Percentiles rank a stretch among this genome's conserved stretches.
Evolutionary conservation across 2,888 invertebrate species (phyloP).

Genomic region (Brenthis daphne): DNA sequence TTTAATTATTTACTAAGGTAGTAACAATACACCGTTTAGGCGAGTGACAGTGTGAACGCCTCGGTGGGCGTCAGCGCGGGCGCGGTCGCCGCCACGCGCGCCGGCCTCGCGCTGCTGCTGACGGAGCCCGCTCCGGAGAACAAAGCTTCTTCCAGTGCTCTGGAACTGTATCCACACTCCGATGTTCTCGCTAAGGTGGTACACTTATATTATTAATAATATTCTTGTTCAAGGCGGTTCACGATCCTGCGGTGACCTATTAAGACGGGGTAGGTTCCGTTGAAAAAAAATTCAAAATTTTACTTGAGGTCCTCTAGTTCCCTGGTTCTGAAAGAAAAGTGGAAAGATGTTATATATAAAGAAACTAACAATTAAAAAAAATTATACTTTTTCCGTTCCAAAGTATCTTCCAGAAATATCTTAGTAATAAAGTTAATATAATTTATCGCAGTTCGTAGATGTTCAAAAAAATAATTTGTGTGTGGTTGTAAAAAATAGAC

Average conservation of each 20-base stretch:
- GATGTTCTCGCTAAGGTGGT: conserved; percentile 51
- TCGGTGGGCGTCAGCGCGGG: conserved; percentile 36
- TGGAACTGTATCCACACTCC: conserved; percentile 57
- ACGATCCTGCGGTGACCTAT: no score
- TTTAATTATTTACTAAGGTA: no score
- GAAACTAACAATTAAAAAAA: no score
- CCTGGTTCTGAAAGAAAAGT: no score
- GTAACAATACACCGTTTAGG: conserved; percentile 40
- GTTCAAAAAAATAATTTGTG: background rate
- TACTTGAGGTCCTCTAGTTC: no score
- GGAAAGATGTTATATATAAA: no score
- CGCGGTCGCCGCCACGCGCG: conserved; percentile 41
- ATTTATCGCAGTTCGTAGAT: background rate
- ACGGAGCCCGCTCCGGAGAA: conserved; percentile 44
- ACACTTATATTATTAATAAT: no score
- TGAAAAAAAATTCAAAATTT: no score
- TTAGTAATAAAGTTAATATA: background rate
- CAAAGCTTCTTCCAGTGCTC: conserved; percentile 49
- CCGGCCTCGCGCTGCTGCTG: conserved; percentile 40
- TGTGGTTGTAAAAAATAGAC: conserved; percentile 46
- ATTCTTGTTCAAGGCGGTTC: no score
- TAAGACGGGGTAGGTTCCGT: no score
- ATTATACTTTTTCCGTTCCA: no score
- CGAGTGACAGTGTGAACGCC: conserved; percentile 38
- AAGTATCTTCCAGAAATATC: no score